Evolutionary conservation across 2,888 invertebrate genomes (phyloP).

Genomic region (Lepidocyrtinus sp.): DNA sequence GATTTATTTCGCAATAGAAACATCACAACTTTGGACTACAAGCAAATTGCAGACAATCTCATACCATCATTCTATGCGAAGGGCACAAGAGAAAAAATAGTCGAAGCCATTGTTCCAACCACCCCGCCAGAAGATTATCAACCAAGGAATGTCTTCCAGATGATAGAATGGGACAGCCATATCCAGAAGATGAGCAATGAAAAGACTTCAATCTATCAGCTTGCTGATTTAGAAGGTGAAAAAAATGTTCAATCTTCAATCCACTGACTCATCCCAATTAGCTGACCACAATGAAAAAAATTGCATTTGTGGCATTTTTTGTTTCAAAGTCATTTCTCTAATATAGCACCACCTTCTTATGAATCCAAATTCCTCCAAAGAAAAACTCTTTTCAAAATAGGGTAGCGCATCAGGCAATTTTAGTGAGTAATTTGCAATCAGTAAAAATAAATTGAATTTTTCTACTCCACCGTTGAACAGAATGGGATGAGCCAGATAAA

Average conservation of each 20-base stretch:
- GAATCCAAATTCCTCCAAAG: neutral
- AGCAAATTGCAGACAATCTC: slow-evolving; percentile 12
- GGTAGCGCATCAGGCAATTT: neutral
- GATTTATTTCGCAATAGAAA: neutral
- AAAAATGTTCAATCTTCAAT: neutral
- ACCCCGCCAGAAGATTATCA: neutral
- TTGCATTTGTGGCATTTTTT: neutral
- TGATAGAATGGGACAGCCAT: neutral
- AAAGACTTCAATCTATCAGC: neutral
- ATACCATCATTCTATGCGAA: slow-evolving; percentile 4
- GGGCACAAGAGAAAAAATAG: neutral
- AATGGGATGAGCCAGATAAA: neutral
- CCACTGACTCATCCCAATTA: neutral
- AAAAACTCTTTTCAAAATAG: slow-evolving; percentile 25
- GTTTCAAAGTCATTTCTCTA: neutral
- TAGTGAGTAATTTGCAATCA: neutral
- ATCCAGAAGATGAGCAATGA: neutral
- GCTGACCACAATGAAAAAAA: neutral
- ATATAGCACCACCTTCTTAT: neutral
- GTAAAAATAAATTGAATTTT: neutral
- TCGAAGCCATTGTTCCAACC: neutral
- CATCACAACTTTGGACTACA: neutral
- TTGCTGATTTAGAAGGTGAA: neutral
- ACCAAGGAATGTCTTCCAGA: neutral
- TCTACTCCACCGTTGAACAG: neutral